Conservation (phyloP, 2,113 vertebrate species). For the Halcyon malimbica region DNA sequence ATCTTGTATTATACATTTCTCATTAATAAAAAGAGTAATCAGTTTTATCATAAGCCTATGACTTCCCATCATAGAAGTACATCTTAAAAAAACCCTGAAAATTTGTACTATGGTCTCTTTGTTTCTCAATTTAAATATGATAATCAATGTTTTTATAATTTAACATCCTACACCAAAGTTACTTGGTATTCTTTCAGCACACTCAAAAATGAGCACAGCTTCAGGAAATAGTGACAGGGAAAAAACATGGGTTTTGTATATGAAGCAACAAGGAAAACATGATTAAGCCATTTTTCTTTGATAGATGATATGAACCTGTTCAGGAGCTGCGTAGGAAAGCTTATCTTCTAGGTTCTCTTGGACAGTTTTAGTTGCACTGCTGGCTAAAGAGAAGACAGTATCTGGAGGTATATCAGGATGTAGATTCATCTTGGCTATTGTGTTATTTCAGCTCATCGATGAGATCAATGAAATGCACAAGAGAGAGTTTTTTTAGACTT, state of each 20-base stretch:
- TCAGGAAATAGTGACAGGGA: not conserved
- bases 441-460: not conserved
- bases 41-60: not conserved
- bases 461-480: constrained; percentile 13
- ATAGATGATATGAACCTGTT: not conserved
- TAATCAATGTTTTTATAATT: not conserved
- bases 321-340: not conserved
- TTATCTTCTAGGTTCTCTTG: not conserved
- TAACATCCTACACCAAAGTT: not conserved
- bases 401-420: not conserved
- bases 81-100: not conserved
- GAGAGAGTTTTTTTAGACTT: not conserved
- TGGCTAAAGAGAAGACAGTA: not conserved
- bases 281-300: not conserved
- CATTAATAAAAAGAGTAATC: not conserved
- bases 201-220: not conserved
- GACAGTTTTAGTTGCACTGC: not conserved
- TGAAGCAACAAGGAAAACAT: not conserved
- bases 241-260: accelerated
- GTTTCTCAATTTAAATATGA: not conserved
- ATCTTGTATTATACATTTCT: not conserved
- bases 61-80: not conserved
- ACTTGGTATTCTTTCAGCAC: not conserved
- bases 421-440: not conserved
- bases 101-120: not conserved